Evolutionary conservation across 2,113 vertebrate genomes (phyloP), one percentile per base, ranked within the genome.

Genomic region (Daboia siamensis): DNA sequence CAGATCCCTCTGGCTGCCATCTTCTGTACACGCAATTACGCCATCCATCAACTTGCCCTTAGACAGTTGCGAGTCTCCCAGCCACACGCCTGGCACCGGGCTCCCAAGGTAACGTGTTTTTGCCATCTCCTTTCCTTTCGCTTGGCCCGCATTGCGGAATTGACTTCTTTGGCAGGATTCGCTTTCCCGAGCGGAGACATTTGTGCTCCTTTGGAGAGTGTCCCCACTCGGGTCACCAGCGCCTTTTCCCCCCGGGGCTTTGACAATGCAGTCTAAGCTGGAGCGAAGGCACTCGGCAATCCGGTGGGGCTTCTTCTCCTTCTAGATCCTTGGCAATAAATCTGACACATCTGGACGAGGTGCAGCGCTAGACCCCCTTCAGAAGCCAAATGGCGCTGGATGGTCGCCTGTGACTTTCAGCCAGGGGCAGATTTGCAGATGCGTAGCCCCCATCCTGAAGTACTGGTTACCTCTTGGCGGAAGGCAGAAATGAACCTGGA

Each of bases 1-100:
- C 92, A 95, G 96, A 96, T 96, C 95, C 93, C 94, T 96, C 88
- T 90, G 89, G 88, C 96, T 95, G 95, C 95, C 95, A 95, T 94
- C 93, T 91, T 93, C 90, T 23, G 96, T 95, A 97, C 97, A 97
- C 96, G 97, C 97, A 96, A 97, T 97, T 97, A 97, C 96, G 96
- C 95, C 97, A 97, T 98, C 97, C 96, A 97, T 98, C 98, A 98
- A 94, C 95, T 95, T 95, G 61, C 87, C 95, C 95, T 95, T 93
- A 96, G 96, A 97, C 95, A 90, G 20, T 80, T 46, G 29, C 96
- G 96, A 95, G 92, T 97, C 97, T 96, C 97, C 96, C 96, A 94
- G 97, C 94, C 97, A 93, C 96, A 97, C 97, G 97, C 96, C 96
- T 94, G 61, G 94, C 94, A 94, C 93, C 94, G 96, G 96, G 95